Evolutionary conservation across 2,888 invertebrate genomes (phyloP).

Genomic region (Brachyptera risi): DNA sequence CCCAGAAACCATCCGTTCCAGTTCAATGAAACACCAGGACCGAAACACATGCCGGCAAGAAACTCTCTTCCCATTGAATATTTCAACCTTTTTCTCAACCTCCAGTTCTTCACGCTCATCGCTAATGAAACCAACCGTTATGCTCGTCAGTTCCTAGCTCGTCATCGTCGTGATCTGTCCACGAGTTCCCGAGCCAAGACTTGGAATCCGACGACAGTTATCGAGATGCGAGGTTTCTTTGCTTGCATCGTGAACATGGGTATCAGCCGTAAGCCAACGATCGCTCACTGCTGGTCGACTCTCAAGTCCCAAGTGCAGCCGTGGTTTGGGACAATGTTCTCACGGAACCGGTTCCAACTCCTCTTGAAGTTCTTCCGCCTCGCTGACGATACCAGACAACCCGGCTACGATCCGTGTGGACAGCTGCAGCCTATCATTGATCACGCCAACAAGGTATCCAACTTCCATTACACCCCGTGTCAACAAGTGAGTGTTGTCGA

Average conservation of each 20-base stretch:
- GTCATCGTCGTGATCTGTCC: neutral
- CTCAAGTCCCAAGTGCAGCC: neutral
- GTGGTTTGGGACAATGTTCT: too few species aligned
- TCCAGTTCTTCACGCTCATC: neutral
- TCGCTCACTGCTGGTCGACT: neutral
- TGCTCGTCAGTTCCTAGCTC: neutral
- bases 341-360: neutral
- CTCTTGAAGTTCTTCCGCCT: neutral
- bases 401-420: neutral
- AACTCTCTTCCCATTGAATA: neutral
- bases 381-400: neutral
- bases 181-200: neutral
- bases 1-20: too few species aligned
- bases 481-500: neutral
- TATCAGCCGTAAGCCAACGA: neutral
- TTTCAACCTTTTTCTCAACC: neutral
- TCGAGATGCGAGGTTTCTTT: neutral
- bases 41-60: neutral
- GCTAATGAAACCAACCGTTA: neutral
- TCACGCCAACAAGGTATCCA: neutral
- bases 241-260: neutral
- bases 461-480: neutral
- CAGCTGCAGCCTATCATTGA: neutral
- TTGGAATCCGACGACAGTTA: neutral
- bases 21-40: too few species aligned